phyloP scores from a whole-genome alignment of 2,888 invertebrate genomes.

The Parelbella ahira region DNA sequence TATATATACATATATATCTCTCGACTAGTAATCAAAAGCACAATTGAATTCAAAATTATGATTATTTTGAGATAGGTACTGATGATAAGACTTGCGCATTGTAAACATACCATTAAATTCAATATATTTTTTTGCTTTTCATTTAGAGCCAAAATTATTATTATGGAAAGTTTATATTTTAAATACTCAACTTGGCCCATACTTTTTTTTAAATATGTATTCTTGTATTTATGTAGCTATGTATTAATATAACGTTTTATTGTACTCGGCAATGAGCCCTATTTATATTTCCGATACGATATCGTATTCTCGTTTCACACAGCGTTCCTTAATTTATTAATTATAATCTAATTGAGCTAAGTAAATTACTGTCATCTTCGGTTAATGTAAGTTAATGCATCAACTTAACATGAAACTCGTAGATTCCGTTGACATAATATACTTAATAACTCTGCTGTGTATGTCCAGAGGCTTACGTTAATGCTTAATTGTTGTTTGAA shows the following conservation, averaged over 20 bases:
- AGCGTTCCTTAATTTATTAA: slow-evolving; percentile 33
- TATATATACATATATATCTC: too few species aligned
- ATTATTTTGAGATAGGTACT: too few species aligned
- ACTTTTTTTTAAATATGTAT: slow-evolving; percentile 20
- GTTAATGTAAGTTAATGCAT: slow-evolving; percentile 19
- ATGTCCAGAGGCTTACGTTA: slow-evolving; percentile 10
- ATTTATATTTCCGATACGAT: slow-evolving; percentile 19
- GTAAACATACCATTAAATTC: too few species aligned
- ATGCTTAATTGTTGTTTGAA: too few species aligned
- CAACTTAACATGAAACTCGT: slow-evolving; percentile 2
- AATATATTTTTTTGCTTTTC: too few species aligned
- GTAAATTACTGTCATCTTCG: slow-evolving; percentile 29
- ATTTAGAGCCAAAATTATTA: too few species aligned
- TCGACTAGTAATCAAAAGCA: too few species aligned
- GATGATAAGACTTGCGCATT: too few species aligned
- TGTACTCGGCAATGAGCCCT: slow-evolving; percentile 13
- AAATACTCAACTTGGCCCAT: slow-evolving; percentile 13
- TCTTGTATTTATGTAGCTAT: slow-evolving; percentile 14
- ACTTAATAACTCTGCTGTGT: slow-evolving; percentile 5
- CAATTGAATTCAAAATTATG: too few species aligned
- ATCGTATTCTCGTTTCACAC: slow-evolving; percentile 21
- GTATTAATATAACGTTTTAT: too few species aligned
- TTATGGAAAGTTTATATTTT: too few species aligned
- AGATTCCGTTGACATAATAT: slow-evolving; percentile 1
- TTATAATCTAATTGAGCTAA: slow-evolving; percentile 31